These are phyloP conservation scores for Branchinecta lindahli DNA, from an alignment of 1,140 invertebrate species.

Conservation along the genomic window DNA sequence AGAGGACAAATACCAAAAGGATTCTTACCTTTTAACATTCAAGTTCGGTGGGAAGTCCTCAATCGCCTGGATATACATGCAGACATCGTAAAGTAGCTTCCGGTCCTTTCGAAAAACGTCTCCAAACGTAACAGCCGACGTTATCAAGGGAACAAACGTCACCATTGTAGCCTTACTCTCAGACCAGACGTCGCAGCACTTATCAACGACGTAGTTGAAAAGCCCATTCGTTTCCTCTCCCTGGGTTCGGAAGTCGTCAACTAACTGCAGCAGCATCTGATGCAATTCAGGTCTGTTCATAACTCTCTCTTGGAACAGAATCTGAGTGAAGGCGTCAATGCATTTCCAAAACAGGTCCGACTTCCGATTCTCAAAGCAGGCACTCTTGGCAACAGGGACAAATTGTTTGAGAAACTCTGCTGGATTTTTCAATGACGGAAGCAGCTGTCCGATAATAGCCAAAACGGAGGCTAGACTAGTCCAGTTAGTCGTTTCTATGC, in stretches of 20 bases:
- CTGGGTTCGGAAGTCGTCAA: slow-evolving; percentile 10
- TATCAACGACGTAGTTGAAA: neutral
- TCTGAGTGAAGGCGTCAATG: slow-evolving; percentile 23
- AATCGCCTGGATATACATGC: neutral
- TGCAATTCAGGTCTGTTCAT: slow-evolving; percentile 12
- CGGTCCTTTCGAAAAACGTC: slow-evolving; percentile 9
- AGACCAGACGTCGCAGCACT: neutral
- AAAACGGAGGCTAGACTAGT: neutral
- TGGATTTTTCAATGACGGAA: neutral
- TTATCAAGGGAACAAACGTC: slow-evolving; percentile 10
- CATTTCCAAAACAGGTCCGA: slow-evolving; percentile 27
- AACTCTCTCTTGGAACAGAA: slow-evolving; percentile 18
- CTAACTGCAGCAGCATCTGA: slow-evolving; percentile 11
- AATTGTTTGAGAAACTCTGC: neutral
- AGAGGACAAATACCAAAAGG: no score
- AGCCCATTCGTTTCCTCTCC: neutral
- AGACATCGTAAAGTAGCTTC: neutral
- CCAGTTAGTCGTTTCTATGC: neutral
- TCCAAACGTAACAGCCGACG: neutral
- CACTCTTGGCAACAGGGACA: slow-evolving; percentile 14
- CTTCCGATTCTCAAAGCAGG: slow-evolving; percentile 25
- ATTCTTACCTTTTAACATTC: neutral
- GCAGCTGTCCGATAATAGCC: neutral
- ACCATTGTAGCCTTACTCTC: neutral
- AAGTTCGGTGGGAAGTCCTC: neutral